Conservation (phyloP, 2,797 vertebrate genomes). For the Rachycentron canadum region DNA sequence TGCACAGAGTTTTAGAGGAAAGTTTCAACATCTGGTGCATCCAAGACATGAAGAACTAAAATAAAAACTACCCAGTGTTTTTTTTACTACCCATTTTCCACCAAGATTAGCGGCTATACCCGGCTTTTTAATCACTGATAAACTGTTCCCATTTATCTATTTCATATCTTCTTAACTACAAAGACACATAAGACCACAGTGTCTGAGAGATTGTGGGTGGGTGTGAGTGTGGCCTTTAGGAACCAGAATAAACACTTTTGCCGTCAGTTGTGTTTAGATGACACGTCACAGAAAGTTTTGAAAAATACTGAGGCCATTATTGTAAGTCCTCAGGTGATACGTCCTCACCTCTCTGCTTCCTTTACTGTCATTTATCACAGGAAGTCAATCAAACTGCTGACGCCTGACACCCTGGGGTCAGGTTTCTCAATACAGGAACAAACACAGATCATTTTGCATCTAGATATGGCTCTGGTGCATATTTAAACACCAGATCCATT, state of each 20-base stretch:
- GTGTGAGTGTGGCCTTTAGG: not conserved
- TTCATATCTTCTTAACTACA: not conserved
- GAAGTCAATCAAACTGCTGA: slow-evolving; percentile 42
- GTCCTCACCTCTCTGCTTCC: slow-evolving; percentile 29
- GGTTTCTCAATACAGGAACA: slow-evolving; percentile 41
- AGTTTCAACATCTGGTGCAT: too few relatives aligned
- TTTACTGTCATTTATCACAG: slow-evolving; percentile 32
- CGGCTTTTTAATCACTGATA: too few relatives aligned
- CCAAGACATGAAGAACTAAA: too few relatives aligned
- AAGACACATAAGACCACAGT: not conserved
- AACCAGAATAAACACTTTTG: not conserved
- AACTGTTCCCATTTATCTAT: not conserved
- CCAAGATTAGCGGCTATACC: too few relatives aligned
- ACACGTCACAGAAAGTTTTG: not conserved
- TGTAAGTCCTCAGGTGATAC: not conserved
- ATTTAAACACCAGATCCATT: slow-evolving; percentile 4
- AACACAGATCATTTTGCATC: not conserved
- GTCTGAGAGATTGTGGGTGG: too few relatives aligned
- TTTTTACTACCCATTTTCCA: too few relatives aligned
- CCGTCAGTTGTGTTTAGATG: not conserved
- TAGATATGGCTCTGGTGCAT: slow-evolving; percentile 10
- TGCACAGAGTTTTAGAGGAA: too few relatives aligned
- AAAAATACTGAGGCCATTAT: not conserved
- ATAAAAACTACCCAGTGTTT: too few relatives aligned
- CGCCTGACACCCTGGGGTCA: slow-evolving; percentile 48